Evolutionary conservation across 1,140 invertebrate species (phyloP), one percentile per base, ranked within the genome.

Genomic region (Lethrus apterus): DNA sequence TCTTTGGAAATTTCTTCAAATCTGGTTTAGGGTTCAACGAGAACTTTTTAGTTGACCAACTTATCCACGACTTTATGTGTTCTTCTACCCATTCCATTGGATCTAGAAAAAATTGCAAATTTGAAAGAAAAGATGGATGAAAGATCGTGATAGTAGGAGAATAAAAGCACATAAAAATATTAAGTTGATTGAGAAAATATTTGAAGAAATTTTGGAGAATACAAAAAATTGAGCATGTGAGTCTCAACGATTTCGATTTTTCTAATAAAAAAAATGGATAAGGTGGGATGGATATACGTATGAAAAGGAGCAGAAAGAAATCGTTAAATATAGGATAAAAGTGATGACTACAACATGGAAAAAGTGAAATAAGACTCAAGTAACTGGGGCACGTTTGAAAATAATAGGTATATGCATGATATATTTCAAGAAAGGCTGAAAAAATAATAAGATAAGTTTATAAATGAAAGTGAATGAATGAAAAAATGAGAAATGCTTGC

Each of bases 11-110:
- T 49, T 71, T 66, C 7, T 60, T 44, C 1, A 64, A 44, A 44
- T 74, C 71, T 2, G 79, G 71, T 13, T 69, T 51, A 3, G 72
- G 70, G 20, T 67, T 66, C 34, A 84, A 70, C 3, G 72, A 68
- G 52, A 82, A 83, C 50, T 76, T 73, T 15, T 69, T 68, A 4
- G 69, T 69, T 40, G 77, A 73, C 81, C 81, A 84, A 13, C 66
- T 67, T 15, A 84, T 60, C 83, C 83, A 85, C 14, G 75, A 71
- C 30, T 62, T 61, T 26, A 84, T 76, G 56, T 85, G 76, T 17
- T 62, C 65, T 1, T 64, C 54, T 24, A 67, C 74, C 81, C 82
- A 84, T 55, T 75, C 71, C 18, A 70, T 67, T 15, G 81, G 80
- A 73, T 85, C 81, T 64, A 38, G 15, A 51, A 51, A 32, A 13